phyloP scores from a whole-genome alignment of 1,140 invertebrate species.

The Zelostemma sp. region DNA sequence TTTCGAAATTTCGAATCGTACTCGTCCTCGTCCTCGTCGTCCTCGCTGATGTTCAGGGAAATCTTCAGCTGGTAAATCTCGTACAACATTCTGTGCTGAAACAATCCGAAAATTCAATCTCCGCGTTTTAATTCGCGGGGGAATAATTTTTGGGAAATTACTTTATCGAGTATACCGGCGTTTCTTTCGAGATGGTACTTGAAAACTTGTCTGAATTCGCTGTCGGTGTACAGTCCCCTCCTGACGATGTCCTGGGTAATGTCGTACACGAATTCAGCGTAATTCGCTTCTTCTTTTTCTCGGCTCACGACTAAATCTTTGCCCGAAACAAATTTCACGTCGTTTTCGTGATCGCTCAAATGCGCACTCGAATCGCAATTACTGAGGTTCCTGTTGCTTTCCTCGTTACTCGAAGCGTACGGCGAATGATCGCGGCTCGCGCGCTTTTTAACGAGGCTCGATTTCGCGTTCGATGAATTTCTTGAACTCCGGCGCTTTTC shows the following conservation, averaged over 20 bases:
- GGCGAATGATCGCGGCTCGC: slow-evolving; percentile 17
- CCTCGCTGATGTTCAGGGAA: slow-evolving; percentile 60
- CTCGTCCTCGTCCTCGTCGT: slow-evolving; percentile 55
- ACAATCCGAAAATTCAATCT: no score
- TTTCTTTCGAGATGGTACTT: slow-evolving; percentile 63
- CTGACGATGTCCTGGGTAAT: slow-evolving; percentile 71
- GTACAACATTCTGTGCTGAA: slow-evolving; percentile 65
- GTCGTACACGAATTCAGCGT: slow-evolving; percentile 69
- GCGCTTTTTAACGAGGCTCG: slow-evolving; percentile 5
- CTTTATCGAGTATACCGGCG: slow-evolving; percentile 56
- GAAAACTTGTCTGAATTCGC: slow-evolving; percentile 66
- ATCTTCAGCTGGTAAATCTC: slow-evolving; percentile 66
- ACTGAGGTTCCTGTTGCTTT: neutral
- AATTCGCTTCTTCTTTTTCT: slow-evolving; percentile 62
- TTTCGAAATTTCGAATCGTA: slow-evolving; percentile 33
- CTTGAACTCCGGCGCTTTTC: slow-evolving; percentile 21
- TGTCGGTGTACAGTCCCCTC: slow-evolving; percentile 69
- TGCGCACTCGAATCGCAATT: slow-evolving; percentile 27
- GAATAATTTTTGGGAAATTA: no score
- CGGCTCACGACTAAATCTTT: slow-evolving; percentile 22
- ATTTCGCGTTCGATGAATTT: neutral
- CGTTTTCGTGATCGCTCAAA: slow-evolving; percentile 20
- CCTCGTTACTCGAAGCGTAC: neutral
- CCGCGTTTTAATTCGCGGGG: no score
- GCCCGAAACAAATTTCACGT: slow-evolving; percentile 9